Percentiles rank a stretch among this genome's conserved stretches.
Conservation (phyloP, 2,113 vertebrate species). For the Sebastes fasciatus region DNA sequence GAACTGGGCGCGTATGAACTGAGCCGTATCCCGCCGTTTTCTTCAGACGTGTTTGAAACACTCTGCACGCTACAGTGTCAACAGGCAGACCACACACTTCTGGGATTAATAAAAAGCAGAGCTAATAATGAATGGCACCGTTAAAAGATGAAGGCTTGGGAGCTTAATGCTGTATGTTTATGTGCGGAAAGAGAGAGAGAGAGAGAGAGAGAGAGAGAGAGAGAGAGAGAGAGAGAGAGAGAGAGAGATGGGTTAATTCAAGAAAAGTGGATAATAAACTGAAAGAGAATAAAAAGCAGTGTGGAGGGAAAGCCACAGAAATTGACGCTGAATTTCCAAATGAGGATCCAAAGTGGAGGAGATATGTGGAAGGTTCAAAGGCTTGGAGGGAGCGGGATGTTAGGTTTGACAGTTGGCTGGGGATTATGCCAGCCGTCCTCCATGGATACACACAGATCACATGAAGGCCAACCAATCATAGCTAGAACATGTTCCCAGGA, state of each 20-base stretch:
- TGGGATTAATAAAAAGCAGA: conserved; percentile 57
- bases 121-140: conserved; percentile 48
- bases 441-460: conserved; percentile 32
- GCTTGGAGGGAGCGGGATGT: conserved; percentile 33
- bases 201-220: conserved; percentile 10
- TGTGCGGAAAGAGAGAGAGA: conserved; percentile 14
- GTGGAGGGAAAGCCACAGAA: conserved; percentile 10
- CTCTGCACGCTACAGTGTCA: conserved; percentile 48
- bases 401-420: conserved; percentile 57
- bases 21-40: conserved; percentile 48
- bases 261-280: conserved; percentile 39
- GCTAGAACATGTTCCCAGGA: conserved; percentile 25
- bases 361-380: conserved; percentile 46
- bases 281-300: conserved; percentile 13
- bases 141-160: conserved; percentile 43
- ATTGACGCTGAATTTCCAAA: conserved; percentile 57
- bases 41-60: conserved; percentile 56
- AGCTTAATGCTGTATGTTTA: conserved; percentile 5
- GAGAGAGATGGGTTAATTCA: conserved; percentile 5
- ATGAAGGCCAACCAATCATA: conserved; percentile 42
- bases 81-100: conserved; percentile 58
- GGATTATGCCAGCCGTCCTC: conserved; percentile 51
- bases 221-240: conserved; percentile 18
- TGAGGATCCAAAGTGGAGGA: conserved; percentile 57
- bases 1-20: conserved; percentile 43